Evolutionary conservation across 2,113 vertebrate genomes (phyloP).

Genomic region (Grammomys surdaster): DNA sequence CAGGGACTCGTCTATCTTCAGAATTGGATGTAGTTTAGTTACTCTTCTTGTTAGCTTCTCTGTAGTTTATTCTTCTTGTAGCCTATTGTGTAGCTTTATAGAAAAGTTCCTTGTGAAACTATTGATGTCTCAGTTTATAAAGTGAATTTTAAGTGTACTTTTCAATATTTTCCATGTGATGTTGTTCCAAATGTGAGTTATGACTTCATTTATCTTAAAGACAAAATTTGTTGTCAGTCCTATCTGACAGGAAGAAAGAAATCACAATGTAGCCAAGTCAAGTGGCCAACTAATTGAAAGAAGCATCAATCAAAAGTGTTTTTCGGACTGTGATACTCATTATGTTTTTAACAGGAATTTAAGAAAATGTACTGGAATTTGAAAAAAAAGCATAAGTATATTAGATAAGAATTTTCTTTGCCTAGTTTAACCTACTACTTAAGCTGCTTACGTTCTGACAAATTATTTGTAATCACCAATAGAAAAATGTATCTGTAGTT

Average conservation of each 20-base stretch:
- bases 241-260: slow-evolving; percentile 62
- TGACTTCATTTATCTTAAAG: slow-evolving; percentile 78
- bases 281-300: slow-evolving; percentile 67
- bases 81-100: slow-evolving; percentile 68
- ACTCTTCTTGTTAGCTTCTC: slow-evolving; percentile 69
- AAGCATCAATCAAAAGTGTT: slow-evolving; percentile 65
- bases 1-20: slow-evolving; percentile 69
- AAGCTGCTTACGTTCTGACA: slow-evolving; percentile 63
- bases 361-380: slow-evolving; percentile 79
- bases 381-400: slow-evolving; percentile 45
- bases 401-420: slow-evolving; percentile 74
- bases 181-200: slow-evolving; percentile 76
- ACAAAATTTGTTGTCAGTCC: slow-evolving; percentile 76
- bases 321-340: slow-evolving; percentile 78
- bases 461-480: slow-evolving; percentile 76
- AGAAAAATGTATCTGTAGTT: slow-evolving; percentile 75
- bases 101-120: slow-evolving; percentile 67
- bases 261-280: slow-evolving; percentile 75
- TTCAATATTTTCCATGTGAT: slow-evolving; percentile 74
- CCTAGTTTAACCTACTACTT: slow-evolving; percentile 74
- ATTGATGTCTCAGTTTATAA: slow-evolving; percentile 53
- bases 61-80: slow-evolving; percentile 38
- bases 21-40: slow-evolving; percentile 76
- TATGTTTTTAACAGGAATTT: slow-evolving; percentile 80
- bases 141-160: slow-evolving; percentile 74